Base-by-base conservation (phyloP, 2,113 vertebrate genomes). In the Emydura subglobosa region DNA sequence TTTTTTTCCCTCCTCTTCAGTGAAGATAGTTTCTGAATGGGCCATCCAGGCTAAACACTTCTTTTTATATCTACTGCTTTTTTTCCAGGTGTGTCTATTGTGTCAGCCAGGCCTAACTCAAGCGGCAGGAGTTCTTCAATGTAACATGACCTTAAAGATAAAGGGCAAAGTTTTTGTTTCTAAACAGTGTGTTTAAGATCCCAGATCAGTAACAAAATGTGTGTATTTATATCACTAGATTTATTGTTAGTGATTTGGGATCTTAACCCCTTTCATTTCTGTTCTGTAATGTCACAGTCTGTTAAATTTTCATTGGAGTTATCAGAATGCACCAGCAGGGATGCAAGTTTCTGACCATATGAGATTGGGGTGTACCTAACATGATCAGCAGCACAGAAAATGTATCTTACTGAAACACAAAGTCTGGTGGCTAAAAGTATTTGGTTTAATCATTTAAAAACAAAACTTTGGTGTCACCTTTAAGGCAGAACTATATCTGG, bases 401-500 rank as follows among this genome's bases (percentile, higher is more conserved):
- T 65, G 74, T 42, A 42, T 24, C 53, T 21, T 24, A 85, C 34
- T 44, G 83, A 80, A 92, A 87, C 87, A 88, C 7, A 1, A 6
- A 80, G 16, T 79, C 31, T 78, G 61, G 53, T 68, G 53, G 22
- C 79, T 94, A 51, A 92, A 93, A 90, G 80, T 92, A 94, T 87
- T 72, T 21, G 22, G 16, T 80, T 88, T 29, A 51, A 85, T 55
- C 90, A 90, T 89, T 27, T 90, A 94, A 81, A 88, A 93, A 51
- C 50, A 72, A 86, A 54, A 1, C 59, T 90, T 84, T 95, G 82
- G 93, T 96, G 86, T 92, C 95, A 83, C 89, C 87, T 55, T 79
- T 94, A 94, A 96, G 96, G 89, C 89, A 94, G 89, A 95, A 87
- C 51, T 91, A n/a, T 96, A 84, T 65, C 95, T 96, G 85, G 89